Percentiles rank a stretch among this genome's conserved stretches.
These are phyloP conservation scores for Danio kyathit DNA, from an alignment of 2,797 vertebrate genomes.

Conservation along the genomic window DNA sequence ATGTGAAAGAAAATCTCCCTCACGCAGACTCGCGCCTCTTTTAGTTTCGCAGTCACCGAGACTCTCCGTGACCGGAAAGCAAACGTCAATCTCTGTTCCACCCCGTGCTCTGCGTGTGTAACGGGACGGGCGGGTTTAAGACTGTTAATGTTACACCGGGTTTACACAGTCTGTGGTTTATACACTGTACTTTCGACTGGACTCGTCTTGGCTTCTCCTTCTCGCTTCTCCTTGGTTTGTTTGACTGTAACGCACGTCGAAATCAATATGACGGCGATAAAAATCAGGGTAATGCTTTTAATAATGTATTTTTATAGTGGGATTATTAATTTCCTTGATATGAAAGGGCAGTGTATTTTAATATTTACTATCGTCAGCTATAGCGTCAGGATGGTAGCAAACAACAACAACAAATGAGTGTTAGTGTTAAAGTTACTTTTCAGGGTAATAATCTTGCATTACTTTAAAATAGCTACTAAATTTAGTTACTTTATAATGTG, in stretches of 20 bases:
- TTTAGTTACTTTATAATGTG: no score
- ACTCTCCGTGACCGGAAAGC: slow-evolving; percentile 22
- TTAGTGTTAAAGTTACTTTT: no score
- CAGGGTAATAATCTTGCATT: no score
- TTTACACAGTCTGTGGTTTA: not conserved
- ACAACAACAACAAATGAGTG: not conserved
- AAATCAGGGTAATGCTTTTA: slow-evolving; percentile 53
- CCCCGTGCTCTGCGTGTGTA: not conserved
- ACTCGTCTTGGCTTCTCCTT: not conserved
- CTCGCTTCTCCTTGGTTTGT: slow-evolving; percentile 8
- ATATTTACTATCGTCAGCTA: not conserved
- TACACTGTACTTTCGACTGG: slow-evolving; percentile 58
- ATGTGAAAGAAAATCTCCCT: not conserved
- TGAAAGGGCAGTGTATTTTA: not conserved
- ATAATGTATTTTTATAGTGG: not conserved
- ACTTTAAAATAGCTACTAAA: no score
- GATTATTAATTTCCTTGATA: not conserved
- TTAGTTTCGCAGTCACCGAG: not conserved
- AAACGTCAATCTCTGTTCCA: not conserved
- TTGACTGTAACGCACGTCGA: not conserved
- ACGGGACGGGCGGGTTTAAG: not conserved
- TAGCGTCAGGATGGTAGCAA: no score
- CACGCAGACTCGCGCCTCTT: not conserved
- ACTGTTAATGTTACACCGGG: slow-evolving; percentile 59
- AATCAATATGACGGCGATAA: slow-evolving; percentile 57